Evolutionary conservation across 2,888 invertebrate genomes (phyloP).

Genomic region (Lacanobia oleracea): DNA sequence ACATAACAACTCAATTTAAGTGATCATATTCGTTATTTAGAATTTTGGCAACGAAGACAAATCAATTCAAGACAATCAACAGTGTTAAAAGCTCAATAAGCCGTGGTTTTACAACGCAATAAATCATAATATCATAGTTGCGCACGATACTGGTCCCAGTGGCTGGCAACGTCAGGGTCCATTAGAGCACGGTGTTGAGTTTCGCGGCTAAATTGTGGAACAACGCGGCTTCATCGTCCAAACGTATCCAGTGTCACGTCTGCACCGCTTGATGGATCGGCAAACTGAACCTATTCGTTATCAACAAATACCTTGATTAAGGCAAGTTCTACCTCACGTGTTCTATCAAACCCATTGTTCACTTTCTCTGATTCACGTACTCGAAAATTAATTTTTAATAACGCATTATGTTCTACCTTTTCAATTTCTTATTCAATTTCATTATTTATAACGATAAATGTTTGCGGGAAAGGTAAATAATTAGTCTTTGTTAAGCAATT

Average conservation of each 20-base stretch:
- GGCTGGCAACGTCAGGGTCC: constrained; percentile 74
- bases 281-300: constrained; percentile 56
- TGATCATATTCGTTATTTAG: constrained; percentile 1
- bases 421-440: constrained; percentile 18
- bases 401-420: constrained; percentile 18
- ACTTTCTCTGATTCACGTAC: constrained; percentile 9
- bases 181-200: constrained; percentile 81
- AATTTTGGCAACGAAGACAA: constrained; percentile 28
- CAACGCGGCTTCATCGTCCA: constrained; percentile 79
- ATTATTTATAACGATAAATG: constrained; percentile 5
- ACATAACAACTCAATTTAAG: constrained; percentile 18
- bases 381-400: constrained; percentile 21
- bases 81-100: constrained; percentile 20
- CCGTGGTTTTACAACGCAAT: constrained; percentile 24
- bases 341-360: constrained; percentile 41
- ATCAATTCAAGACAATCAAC: constrained; percentile 24
- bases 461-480: neutral
- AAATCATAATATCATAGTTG: constrained; percentile 64
- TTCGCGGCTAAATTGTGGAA: constrained; percentile 87
- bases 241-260: constrained; percentile 78
- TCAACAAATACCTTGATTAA: constrained; percentile 53
- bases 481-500: constrained; percentile 19
- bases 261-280: constrained; percentile 72
- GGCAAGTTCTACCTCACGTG: constrained; percentile 50
- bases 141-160: constrained; percentile 58